Evolutionary conservation across 2,888 invertebrate genomes (phyloP).

Genomic region (Mactromeris polynyma): DNA sequence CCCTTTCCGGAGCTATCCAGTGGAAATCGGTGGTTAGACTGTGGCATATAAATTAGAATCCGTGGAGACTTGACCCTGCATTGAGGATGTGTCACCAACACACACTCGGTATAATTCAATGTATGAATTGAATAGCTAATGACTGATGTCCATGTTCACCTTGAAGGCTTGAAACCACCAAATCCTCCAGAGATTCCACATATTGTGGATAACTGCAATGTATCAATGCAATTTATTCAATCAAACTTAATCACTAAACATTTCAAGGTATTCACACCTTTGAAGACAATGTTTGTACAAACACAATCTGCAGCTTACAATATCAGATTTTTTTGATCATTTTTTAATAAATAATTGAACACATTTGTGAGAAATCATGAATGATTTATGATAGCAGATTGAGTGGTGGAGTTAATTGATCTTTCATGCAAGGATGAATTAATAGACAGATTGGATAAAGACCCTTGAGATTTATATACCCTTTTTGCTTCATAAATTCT

Average conservation of each 20-base stretch:
- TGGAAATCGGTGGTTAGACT: background rate
- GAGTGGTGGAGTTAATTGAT: constrained; percentile 28
- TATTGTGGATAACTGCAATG: background rate
- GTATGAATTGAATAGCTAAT: background rate
- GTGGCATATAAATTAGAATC: background rate
- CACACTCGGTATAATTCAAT: background rate
- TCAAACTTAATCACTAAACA: background rate
- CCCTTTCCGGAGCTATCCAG: background rate
- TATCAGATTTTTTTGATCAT: background rate
- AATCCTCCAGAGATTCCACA: background rate
- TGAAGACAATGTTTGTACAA: background rate
- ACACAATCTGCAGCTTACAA: background rate
- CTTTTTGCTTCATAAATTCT: constrained; percentile 20
- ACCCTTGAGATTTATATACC: background rate
- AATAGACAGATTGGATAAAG: constrained; percentile 22
- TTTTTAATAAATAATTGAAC: constrained; percentile 31
- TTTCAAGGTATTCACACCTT: background rate
- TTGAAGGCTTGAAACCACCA: background rate
- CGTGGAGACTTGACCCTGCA: background rate
- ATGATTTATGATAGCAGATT: constrained; percentile 10
- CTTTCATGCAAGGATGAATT: background rate
- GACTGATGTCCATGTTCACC: background rate
- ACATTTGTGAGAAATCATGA: constrained; percentile 26
- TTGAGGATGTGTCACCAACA: constrained; percentile 13
- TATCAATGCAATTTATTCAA: background rate